phyloP scores from a whole-genome alignment of 2,797 vertebrate species.

The Smutsia temminckii region DNA sequence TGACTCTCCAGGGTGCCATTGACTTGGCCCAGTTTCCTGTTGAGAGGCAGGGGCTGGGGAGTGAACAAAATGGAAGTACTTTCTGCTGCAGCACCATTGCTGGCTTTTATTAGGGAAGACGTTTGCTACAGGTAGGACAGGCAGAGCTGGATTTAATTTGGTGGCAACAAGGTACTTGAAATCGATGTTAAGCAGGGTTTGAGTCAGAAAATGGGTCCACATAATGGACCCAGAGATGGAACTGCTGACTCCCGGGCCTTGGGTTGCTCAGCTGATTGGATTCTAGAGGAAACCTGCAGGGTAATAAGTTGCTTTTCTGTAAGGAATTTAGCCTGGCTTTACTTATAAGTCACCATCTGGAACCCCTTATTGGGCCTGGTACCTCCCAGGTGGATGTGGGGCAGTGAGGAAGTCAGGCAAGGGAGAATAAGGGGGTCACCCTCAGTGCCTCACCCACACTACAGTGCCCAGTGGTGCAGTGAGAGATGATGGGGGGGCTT shows the following conservation, averaged over 20 bases:
- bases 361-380: not conserved
- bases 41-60: not conserved
- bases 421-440: not conserved
- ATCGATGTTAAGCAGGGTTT: not conserved
- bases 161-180: not conserved
- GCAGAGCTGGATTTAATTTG: not conserved
- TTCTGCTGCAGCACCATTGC: not conserved
- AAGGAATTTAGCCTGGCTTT: not conserved
- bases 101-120: not conserved
- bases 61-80: not conserved
- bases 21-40: not conserved
- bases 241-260: not conserved
- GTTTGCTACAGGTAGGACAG: not conserved
- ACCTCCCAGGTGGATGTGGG: not conserved
- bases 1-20: too few relatives aligned
- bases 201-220: not conserved
- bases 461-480: not conserved
- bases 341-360: not conserved
- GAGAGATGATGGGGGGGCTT: not conserved
- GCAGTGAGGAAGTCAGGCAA: not conserved
- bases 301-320: not conserved
- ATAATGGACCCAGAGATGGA: not conserved
- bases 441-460: not conserved
- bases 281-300: not conserved
- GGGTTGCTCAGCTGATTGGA: not conserved